Evolutionary conservation across 92 coral and sea anemone species (phyloP), one percentile per base, ranked within the genome.

Genomic region (Parazoanthus swiftii): DNA sequence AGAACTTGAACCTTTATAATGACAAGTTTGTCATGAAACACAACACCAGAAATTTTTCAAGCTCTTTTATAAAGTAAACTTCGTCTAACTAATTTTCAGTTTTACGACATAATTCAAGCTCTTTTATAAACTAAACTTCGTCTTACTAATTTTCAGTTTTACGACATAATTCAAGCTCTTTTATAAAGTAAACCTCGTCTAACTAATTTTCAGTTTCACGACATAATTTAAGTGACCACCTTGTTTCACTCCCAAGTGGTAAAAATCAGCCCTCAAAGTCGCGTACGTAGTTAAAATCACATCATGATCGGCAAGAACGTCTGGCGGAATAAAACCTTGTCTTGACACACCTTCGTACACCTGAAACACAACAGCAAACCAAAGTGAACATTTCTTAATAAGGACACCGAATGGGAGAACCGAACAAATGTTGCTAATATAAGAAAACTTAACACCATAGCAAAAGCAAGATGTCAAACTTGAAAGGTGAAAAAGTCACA

Each of bases 321-420:
- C 93, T 43, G 99, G 99, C 15, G 92, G 92, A 46, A 97, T 92
- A 81, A 95, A 97, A 39, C 99, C 99, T 88, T 92, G 94, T 65
- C 91, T 95, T 36, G 93, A 87, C 16, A 97, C 99, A 56, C 99
- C 99, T 91, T 95, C 93, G 66, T 97, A 97, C 5, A 97, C 97
- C 99, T 97, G 86, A 3, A 66, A 42, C 5, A 33, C 36, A 6
- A 10, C 74, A 21, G 8, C 6, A 74, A 4, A 58, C 29, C 10
- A 39, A 42, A 33, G 21, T 68, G 73, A 48, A 23, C 51, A 44
- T 29, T 68, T 36, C 35, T 78, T 18, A 20, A 26, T 76, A 14
- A 76, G 43, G 2, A 39, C 33, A 51, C 15, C 18, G 70, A 15
- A 76, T 18, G 59, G 13, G 3, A 23, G 16, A 8, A 13, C 1